These are phyloP conservation scores for Galaxias olidus DNA, from an alignment of 2,797 vertebrate genomes.

Conservation along the genomic window DNA sequence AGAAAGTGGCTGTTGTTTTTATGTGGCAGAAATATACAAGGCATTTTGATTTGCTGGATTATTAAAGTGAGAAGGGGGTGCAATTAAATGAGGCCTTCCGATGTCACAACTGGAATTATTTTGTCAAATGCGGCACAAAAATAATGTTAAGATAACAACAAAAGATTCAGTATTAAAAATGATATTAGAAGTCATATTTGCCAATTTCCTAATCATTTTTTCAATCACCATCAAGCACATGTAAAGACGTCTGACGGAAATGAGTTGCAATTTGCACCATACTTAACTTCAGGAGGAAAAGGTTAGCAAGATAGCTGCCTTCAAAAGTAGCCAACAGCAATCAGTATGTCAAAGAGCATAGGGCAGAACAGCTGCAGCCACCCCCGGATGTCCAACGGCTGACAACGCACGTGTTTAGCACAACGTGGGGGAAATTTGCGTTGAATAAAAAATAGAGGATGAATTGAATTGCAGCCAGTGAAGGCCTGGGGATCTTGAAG, in stretches of 20 bases:
- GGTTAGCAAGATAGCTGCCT: constrained; percentile 37
- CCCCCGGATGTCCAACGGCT: constrained; percentile 58
- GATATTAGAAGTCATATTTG: no score
- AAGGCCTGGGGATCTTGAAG: constrained; percentile 61
- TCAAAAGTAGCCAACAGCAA: constrained; percentile 16
- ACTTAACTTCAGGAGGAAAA: constrained; percentile 24
- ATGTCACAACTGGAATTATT: no score
- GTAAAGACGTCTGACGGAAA: no score
- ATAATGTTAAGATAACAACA: no score
- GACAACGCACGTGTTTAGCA: constrained; percentile 38
- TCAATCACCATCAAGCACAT: no score
- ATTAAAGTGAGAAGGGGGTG: constrained; percentile 16
- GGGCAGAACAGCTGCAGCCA: constrained; percentile 62
- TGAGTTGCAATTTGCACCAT: constrained; percentile 13
- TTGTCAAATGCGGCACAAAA: no score
- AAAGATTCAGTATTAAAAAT: no score
- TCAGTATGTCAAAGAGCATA: constrained; percentile 50
- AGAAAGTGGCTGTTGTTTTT: constrained; percentile 20
- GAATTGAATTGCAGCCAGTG: constrained; percentile 63
- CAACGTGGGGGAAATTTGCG: constrained; percentile 59
- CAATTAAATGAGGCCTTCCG: no score
- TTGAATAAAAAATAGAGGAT: constrained; percentile 43
- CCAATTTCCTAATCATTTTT: no score
- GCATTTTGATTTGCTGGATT: constrained; percentile 23
- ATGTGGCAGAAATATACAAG: constrained; percentile 5